Evolutionary conservation across 2,113 vertebrate species (phyloP), one percentile per base, ranked within the genome.

Genomic region (Corythoichthys intestinalis): DNA sequence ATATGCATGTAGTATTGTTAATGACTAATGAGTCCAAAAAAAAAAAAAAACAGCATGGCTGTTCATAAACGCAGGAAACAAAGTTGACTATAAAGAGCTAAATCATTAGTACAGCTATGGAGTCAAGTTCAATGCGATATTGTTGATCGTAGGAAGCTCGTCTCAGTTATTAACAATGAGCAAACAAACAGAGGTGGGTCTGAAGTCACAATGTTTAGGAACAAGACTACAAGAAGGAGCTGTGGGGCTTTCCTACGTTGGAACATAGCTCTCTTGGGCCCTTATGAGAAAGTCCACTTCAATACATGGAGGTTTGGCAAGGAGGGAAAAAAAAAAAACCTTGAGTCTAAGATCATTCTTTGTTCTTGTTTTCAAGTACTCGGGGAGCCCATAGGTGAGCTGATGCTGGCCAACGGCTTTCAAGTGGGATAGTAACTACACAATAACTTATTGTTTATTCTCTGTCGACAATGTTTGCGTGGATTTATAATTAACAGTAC

Each of bases 91-190:
- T 88, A 69, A 82, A 57, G 81, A 73, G 74, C 75, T 73, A 78
- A 87, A 83, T 85, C 79, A 77, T 65, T 84, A 35, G 2, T 67
- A 76, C 67, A 59, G 72, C 60, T 28, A 49, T 61, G 73, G 71
- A 85, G 89, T 84, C 69, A 68, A 90, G 90, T 89, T 90, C 90
- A 91, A 90, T 89, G 81, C 70, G 90, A 92, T 92, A 91, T 89
- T 91, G 90, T 91, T 91, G 88, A 91, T 91, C 65, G 88, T 79
- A 90, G 91, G 91, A 92, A 91, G 85, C 78, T 85, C 58, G 83
- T 87, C 85, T 81, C 76, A 44, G 80, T 82, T 84, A 87, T 87
- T 86, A 84, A 90, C 88, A 90, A 90, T 89, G 86, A 86, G 74
- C 79, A 89, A 88, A 90, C 81, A 90, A 87, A 89, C 83, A 83